phyloP scores from a whole-genome alignment of 2,113 vertebrate genomes.

The Motacilla tschutschensis region DNA sequence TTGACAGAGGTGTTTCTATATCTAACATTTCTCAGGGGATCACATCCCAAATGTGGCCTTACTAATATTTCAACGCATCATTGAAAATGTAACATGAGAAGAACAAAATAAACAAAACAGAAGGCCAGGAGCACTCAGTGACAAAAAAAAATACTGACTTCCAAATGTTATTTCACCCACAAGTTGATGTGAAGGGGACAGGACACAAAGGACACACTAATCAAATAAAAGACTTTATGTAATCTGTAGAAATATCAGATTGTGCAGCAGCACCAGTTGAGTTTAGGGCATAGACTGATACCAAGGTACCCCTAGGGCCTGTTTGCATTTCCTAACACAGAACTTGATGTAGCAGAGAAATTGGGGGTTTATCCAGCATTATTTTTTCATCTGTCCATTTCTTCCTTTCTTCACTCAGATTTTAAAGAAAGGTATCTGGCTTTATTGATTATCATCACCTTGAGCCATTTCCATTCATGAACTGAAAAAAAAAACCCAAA shows the following conservation, averaged over 20 bases:
- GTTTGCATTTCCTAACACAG: background rate
- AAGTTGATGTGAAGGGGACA: background rate
- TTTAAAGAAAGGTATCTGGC: background rate
- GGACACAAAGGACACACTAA: background rate
- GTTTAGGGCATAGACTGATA: background rate
- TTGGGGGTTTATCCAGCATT: background rate
- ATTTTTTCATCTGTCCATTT: background rate
- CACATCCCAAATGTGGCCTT: background rate
- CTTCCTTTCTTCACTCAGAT: background rate
- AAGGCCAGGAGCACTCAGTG: background rate
- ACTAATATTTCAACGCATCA: background rate
- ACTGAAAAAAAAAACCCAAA: background rate
- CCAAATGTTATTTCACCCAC: background rate
- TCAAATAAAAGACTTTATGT: background rate
- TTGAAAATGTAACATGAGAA: background rate
- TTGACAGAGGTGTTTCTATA: background rate
- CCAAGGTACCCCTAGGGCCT: background rate
- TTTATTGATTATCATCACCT: background rate
- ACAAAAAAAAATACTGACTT: background rate
- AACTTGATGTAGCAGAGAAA: background rate
- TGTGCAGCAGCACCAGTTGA: background rate
- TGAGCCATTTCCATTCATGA: background rate
- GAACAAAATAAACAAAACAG: background rate
- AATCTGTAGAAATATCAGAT: background rate
- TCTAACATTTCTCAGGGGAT: background rate